Evolutionary conservation across 2,888 invertebrate species (phyloP), one percentile per base, ranked within the genome.

Genomic region (Tenthredo notha): DNA sequence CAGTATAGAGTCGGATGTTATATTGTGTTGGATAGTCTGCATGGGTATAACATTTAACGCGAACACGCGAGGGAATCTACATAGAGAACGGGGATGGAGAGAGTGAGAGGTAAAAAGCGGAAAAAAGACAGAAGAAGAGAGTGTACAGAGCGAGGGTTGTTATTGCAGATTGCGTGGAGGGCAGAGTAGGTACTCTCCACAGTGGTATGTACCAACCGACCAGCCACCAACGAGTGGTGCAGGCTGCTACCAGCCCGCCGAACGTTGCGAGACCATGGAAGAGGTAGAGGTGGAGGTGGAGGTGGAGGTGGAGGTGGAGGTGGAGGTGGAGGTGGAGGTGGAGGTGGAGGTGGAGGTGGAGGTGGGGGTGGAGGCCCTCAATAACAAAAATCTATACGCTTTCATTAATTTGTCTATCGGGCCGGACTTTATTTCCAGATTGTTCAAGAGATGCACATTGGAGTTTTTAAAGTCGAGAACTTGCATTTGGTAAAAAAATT

Each of bases 381-480:
- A 91, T 91, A 91, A 91, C 90, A 90, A 91, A 91, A 91, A 91
- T 91, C 91, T 91, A 91, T 91, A 91, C 90, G 90, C 90, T 91
- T 91, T 91, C 91, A 91, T 80, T 80, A 80, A 80, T 91, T 91
- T 91, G 91, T 91, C 87, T 87, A 87, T 89, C 85, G 88, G 85
- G 89, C 88, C 89, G 89, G 91, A 91, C 91, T 91, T 90, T 91
- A 91, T 91, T 91, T 91, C 90, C 89, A 89, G 89, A 90, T 90
- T 90, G 89, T 88, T 87, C 87, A 86, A 87, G 88, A 87, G 88
- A 88, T 86, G 61, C 61, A 61, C 80, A 61, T 80, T 37, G 37
- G 80, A 12, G 37, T 61, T 61, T 61, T 61, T 61, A 40, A 80
- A 80, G 65, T 77, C 84, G 78, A 84, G 77, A 43, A 74, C 33